phyloP scores from a whole-genome alignment of 2,797 vertebrate genomes.

The Rousettus madagascariensis region DNA sequence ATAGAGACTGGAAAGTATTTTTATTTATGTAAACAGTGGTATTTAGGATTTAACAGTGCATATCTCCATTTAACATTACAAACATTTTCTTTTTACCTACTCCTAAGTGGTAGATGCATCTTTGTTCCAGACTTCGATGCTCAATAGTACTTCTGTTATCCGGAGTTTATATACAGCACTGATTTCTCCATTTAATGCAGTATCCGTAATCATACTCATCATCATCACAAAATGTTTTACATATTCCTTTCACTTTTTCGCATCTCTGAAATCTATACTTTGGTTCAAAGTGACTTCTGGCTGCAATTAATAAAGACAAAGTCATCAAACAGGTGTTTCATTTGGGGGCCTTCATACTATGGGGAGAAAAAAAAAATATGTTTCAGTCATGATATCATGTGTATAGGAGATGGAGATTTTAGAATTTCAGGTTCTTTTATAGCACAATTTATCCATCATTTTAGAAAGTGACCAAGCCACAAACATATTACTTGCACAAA shows the following conservation, averaged over 20 bases:
- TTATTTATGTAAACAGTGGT: constrained; percentile 16
- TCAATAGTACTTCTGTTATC: not conserved
- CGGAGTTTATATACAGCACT: constrained; percentile 60
- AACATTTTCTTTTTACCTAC: not conserved
- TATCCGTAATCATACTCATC: constrained; percentile 52
- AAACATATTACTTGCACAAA: not conserved
- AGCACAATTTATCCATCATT: not conserved
- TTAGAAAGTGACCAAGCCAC: not conserved
- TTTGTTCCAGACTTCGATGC: not conserved
- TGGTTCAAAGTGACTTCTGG: not conserved
- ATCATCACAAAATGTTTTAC: constrained; percentile 51
- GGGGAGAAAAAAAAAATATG: not conserved
- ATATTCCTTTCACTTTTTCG: constrained; percentile 22
- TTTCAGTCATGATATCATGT: not conserved
- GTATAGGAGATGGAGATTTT: not conserved
- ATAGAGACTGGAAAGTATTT: not conserved
- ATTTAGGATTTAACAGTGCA: not conserved
- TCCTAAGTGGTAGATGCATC: not conserved
- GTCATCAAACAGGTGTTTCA: not conserved
- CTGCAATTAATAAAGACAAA: constrained; percentile 51
- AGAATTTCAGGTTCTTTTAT: not conserved
- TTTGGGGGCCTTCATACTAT: not conserved
- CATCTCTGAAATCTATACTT: constrained; percentile 57
- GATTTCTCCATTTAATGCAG: constrained; percentile 66
- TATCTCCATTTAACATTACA: not conserved